A percentile compares a stretch with the other conserved stretches of the same genome.
phyloP scores from a whole-genome alignment of 2,797 vertebrate genomes.

The Phoeniculus purpureus region DNA sequence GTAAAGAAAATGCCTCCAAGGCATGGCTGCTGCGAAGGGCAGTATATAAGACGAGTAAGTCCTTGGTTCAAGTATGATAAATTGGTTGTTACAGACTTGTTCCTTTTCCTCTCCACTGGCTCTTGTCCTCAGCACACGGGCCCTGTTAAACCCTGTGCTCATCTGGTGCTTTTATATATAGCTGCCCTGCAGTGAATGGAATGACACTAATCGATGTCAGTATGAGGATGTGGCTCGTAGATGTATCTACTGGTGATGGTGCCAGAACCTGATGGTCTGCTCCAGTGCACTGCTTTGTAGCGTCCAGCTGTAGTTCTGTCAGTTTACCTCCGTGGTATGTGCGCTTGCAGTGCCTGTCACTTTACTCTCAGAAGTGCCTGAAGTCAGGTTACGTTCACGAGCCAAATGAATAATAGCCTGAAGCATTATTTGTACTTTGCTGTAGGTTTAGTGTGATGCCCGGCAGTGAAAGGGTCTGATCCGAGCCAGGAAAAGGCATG shows the following conservation, averaged over 20 bases:
- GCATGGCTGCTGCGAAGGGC: neutral
- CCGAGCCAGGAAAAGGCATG: constrained; percentile 29
- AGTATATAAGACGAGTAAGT: neutral
- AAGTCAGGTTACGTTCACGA: neutral
- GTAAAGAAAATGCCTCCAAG: neutral
- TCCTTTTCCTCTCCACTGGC: neutral
- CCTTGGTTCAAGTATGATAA: neutral
- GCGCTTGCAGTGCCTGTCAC: neutral
- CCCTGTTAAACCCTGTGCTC: neutral
- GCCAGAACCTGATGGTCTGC: neutral
- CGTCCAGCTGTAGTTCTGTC: neutral
- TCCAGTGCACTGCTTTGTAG: neutral
- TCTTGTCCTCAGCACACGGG: neutral
- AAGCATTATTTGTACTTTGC: constrained; percentile 26
- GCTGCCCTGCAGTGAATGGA: neutral
- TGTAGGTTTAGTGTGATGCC: neutral
- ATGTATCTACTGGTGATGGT: neutral
- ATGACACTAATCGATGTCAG: rapidly evolving
- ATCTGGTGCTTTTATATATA: neutral
- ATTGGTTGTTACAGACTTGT: neutral
- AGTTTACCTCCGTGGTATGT: neutral
- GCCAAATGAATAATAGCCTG: neutral
- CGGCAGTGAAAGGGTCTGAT: constrained; percentile 30
- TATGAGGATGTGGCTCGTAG: neutral
- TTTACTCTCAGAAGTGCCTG: constrained; percentile 5